A percentile compares a stretch with the other conserved stretches of the same genome.
phyloP scores from a whole-genome alignment of 2,113 vertebrate species.

The Drymodes brunneopygia region DNA sequence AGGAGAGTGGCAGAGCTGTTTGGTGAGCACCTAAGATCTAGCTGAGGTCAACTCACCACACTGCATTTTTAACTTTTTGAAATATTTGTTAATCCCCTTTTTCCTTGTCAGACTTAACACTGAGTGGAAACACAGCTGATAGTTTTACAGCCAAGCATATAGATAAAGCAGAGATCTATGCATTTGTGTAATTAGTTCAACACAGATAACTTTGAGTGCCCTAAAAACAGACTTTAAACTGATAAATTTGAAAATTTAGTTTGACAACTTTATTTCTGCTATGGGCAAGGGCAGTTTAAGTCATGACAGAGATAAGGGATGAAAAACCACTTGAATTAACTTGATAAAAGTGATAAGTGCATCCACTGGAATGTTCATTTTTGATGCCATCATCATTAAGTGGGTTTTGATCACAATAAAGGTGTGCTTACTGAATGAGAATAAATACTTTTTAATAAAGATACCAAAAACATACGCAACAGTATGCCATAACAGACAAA shows the following conservation, averaged over 20 bases:
- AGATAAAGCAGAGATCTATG: conserved; percentile 58
- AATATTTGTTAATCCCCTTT: background rate
- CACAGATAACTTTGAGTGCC: conserved; percentile 55
- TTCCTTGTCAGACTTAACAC: background rate
- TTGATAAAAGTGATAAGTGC: background rate
- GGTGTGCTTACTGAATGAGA: background rate
- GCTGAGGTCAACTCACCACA: background rate
- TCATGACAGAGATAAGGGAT: conserved; percentile 35
- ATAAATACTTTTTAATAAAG: background rate
- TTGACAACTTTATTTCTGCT: conserved; percentile 62
- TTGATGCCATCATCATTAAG: background rate
- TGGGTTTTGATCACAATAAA: background rate
- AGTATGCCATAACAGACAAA: background rate
- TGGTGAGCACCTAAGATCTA: background rate
- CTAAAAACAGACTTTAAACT: conserved; percentile 53
- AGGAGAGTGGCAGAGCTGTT: background rate
- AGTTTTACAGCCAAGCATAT: background rate
- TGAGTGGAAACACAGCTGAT: background rate
- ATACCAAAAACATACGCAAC: background rate
- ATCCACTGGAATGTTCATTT: background rate
- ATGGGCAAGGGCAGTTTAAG: conserved; percentile 65
- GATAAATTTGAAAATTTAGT: conserved; percentile 66
- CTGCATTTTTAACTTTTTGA: background rate
- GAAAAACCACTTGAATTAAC: conserved; percentile 17
- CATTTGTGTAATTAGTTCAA: conserved; percentile 65